phyloP scores from a whole-genome alignment of 2,797 vertebrate genomes.

The Forpus xanthops region DNA sequence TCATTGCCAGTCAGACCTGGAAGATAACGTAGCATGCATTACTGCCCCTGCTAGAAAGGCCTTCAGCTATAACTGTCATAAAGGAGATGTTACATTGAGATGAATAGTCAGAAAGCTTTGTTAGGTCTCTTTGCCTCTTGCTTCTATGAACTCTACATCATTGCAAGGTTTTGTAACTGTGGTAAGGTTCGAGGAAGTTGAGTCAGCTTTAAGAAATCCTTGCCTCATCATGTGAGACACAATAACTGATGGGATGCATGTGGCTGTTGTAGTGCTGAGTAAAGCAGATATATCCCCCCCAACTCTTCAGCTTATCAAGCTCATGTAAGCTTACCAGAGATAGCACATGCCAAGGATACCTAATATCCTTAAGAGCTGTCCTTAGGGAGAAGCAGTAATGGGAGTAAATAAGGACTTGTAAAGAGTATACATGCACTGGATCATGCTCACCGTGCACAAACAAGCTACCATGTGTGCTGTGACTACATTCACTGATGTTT shows the following conservation, averaged over 20 bases:
- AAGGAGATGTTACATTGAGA: neutral
- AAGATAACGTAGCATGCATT: neutral
- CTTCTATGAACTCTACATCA: neutral
- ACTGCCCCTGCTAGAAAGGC: neutral
- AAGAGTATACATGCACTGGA: neutral
- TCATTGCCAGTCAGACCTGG: neutral
- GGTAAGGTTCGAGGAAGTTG: conserved; percentile 2
- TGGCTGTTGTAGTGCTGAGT: neutral
- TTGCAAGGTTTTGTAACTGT: neutral
- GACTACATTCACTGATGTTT: neutral
- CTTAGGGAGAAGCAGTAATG: neutral
- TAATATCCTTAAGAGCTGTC: neutral
- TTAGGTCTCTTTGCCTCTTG: neutral
- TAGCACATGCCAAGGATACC: neutral
- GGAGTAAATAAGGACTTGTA: neutral
- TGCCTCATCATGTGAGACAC: neutral
- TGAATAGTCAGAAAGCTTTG: neutral
- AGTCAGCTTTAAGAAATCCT: conserved; percentile 1
- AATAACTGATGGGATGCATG: neutral
- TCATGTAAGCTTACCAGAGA: neutral
- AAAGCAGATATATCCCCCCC: neutral
- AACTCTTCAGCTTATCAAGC: neutral
- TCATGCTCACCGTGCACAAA: neutral
- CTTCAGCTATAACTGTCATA: neutral
- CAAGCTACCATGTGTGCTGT: neutral